phyloP scores from a whole-genome alignment of 2,797 vertebrate genomes.

The Artibeus lituratus region DNA sequence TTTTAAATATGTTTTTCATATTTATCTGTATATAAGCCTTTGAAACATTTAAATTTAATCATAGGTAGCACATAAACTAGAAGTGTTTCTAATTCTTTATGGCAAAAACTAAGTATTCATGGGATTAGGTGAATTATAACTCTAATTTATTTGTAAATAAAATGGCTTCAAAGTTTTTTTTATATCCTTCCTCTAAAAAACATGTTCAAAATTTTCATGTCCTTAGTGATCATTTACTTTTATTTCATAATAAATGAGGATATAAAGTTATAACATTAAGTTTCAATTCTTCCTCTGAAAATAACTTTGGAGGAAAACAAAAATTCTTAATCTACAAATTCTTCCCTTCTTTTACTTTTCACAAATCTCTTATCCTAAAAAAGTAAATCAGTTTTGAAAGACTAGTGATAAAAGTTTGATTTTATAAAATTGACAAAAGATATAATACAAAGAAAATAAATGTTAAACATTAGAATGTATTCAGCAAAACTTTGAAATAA shows the following conservation, averaged over 20 bases:
- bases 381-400: neutral
- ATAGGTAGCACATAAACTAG: neutral
- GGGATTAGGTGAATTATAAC: conserved; percentile 39
- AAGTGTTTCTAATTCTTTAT: neutral
- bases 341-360: neutral
- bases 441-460: conserved; percentile 25
- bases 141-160: conserved; percentile 50
- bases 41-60: conserved; percentile 32
- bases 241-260: conserved; percentile 32
- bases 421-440: neutral
- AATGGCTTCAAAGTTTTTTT: conserved; percentile 14
- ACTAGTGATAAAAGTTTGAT: neutral
- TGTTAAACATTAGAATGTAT: neutral
- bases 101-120: conserved; percentile 15
- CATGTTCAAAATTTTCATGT: neutral
- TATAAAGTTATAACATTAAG: conserved; percentile 6
- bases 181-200: neutral
- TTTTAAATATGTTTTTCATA: conserved; percentile 47
- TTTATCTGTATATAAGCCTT: conserved; percentile 22
- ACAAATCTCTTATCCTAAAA: neutral
- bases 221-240: conserved; percentile 44
- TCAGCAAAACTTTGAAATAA: conserved; percentile 8
- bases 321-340: neutral
- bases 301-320: neutral
- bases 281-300: neutral